Evolutionary conservation across 2,113 vertebrate genomes (phyloP), one percentile per base, ranked within the genome.

Genomic region (Notothenia rossii): DNA sequence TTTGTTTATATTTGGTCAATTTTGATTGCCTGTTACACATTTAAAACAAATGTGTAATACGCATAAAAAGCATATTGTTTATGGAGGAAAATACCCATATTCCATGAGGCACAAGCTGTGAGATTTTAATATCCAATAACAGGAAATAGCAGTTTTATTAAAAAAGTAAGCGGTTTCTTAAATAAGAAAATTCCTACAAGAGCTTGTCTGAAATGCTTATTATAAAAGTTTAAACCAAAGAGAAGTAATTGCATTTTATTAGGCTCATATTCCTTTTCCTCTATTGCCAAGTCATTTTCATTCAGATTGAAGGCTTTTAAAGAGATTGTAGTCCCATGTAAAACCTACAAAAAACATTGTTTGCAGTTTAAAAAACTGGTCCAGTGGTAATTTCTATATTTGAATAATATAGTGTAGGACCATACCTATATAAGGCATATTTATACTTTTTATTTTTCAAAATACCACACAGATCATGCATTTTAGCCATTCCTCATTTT

Each of bases 11-110:
- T 88, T 86, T 77, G 75, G 87, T 82, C 43, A 48, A 12, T 49
- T 82, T 86, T 81, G 77, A 91, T 84, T 49, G 83, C 33, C 61
- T 50, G 70, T 76, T 45, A 76, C 69, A 77, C 80, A 92, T 77
- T 88, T 81, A 82, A 85, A 89, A 87, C 75, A 80, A 89, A 90
- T 89, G 76, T 85, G 66, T 72, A 40, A 74, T 82, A 72, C 84
- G 63, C 77, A 87, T 80, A 81, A 72, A 36, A 65, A 75, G 49
- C 68, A 68, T 53, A 81, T 81, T 86, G 83, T 91, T 90, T 87
- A 85, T 86, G 80, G 72, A 75, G 82, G 72, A 84, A 82, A 81
- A 43, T 77, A 65, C 58, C n/a, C 60, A 36, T 72, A 59, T 55
- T 79, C 72, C 72, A 84, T 80, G 64, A 86, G 72, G 86, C 40